Evolutionary conservation across 1,140 invertebrate genomes (phyloP).

Genomic region (Diorhabda sublineata): DNA sequence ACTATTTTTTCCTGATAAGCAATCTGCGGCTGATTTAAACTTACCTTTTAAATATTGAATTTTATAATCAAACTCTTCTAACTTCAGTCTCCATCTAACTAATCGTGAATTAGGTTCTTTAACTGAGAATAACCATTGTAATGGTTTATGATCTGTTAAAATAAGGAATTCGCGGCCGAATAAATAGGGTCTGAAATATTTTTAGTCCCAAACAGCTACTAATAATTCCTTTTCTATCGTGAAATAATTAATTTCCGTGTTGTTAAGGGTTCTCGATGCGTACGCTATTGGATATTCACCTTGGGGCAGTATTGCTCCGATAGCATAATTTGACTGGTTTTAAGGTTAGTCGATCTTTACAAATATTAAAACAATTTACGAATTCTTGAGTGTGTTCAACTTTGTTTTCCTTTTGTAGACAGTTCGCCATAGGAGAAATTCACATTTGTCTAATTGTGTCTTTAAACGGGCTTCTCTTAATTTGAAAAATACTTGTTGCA

Average conservation of each 20-base stretch:
- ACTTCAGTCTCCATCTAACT: slow-evolving; percentile 43
- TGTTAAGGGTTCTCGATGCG: slow-evolving; percentile 27
- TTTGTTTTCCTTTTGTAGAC: slow-evolving; percentile 11
- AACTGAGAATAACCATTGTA: slow-evolving; percentile 46
- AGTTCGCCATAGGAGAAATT: slow-evolving; percentile 22
- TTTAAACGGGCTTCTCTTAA: slow-evolving; percentile 14
- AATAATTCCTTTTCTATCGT: slow-evolving; percentile 45
- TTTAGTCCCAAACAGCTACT: slow-evolving; percentile 41
- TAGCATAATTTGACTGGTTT: slow-evolving; percentile 22
- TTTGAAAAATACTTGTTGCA: slow-evolving; percentile 12
- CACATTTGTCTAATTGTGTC: slow-evolving; percentile 11
- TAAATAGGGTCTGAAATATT: slow-evolving; percentile 48
- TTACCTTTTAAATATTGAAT: slow-evolving; percentile 43
- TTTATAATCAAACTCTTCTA: slow-evolving; percentile 18
- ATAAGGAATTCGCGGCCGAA: slow-evolving; percentile 47
- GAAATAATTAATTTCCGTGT: slow-evolving; percentile 31
- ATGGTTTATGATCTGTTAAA: slow-evolving; percentile 49
- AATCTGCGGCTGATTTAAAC: slow-evolving; percentile 44
- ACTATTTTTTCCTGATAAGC: slow-evolving; percentile 33
- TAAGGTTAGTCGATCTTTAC: slow-evolving; percentile 10
- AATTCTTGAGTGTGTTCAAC: slow-evolving; percentile 19
- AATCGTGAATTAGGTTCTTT: slow-evolving; percentile 46
- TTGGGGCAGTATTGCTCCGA: slow-evolving; percentile 31
- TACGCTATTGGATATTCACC: slow-evolving; percentile 32
- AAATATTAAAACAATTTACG: slow-evolving; percentile 18